Percentiles rank a stretch among this genome's conserved stretches.
Evolutionary conservation across 2,113 vertebrate genomes (phyloP).

Genomic region (Micromys minutus): DNA sequence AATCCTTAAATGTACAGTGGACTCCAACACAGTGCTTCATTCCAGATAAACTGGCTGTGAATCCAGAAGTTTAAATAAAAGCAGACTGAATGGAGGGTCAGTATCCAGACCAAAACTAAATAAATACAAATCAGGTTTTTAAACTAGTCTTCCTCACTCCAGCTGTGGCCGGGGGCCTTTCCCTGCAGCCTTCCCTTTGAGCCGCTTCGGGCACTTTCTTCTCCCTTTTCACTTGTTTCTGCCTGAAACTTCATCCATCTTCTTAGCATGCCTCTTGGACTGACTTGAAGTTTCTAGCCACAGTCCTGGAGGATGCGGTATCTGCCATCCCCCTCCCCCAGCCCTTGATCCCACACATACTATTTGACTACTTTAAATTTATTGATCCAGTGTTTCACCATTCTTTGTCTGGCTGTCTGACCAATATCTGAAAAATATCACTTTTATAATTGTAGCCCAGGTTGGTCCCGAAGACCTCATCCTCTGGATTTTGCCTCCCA

Average conservation of each 20-base stretch:
- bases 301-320: neutral
- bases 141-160: neutral
- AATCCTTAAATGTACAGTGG: too few relatives aligned
- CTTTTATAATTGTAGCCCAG: too few relatives aligned
- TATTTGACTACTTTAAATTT: conserved; percentile 30
- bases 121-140: neutral
- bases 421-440: neutral
- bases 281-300: neutral
- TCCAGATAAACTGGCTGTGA: neutral
- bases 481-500: too few relatives aligned
- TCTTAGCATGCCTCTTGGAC: neutral
- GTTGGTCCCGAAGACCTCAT: neutral
- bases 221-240: too few relatives aligned
- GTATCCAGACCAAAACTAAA: neutral
- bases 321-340: too few relatives aligned
- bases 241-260: neutral
- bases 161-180: neutral
- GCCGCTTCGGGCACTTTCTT: neutral
- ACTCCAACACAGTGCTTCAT: neutral
- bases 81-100: neutral
- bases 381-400: neutral
- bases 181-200: neutral
- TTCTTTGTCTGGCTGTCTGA: neutral
- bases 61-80: neutral
- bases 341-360: neutral